Percentiles rank a stretch among this genome's conserved stretches.
Conservation (phyloP, 2,113 vertebrate genomes). For the Carollia perspicillata region DNA sequence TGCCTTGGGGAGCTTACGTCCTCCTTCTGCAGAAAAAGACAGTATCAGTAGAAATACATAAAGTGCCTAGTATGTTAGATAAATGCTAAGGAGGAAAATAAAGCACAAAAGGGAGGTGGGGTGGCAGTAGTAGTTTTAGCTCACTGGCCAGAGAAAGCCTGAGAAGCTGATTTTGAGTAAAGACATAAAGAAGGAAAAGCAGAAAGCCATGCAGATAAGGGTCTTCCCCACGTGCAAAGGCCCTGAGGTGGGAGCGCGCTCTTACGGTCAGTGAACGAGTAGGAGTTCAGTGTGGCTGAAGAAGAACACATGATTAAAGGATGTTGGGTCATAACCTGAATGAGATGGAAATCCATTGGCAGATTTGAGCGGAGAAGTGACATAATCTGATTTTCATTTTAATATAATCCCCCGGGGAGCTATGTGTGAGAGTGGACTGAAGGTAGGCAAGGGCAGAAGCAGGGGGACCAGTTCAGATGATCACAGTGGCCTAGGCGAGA, state of each 20-base stretch:
- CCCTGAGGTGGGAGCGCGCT: neutral
- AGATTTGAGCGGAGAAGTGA: neutral
- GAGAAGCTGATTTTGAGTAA: neutral
- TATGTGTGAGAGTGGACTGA: neutral
- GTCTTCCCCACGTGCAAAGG: neutral
- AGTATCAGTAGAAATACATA: slow-evolving; percentile 12
- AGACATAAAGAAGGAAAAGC: neutral
- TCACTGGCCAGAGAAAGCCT: neutral
- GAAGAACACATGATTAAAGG: neutral
- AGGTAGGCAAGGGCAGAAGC: neutral
- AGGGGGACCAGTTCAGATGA: neutral
- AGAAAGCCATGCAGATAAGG: neutral
- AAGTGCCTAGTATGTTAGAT: neutral
- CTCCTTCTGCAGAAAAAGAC: neutral
- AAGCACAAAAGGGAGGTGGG: neutral
- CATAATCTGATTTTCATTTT: neutral
- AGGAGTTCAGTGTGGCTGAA: neutral
- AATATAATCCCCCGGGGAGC: neutral
- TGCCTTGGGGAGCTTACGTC: neutral
- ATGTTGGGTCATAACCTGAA: neutral
- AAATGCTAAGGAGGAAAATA: slow-evolving; percentile 21
- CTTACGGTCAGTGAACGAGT: neutral
- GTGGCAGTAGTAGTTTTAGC: neutral
- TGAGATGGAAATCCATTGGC: neutral
- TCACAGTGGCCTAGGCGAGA: neutral